Evolutionary conservation across 2,888 invertebrate genomes (phyloP).

Genomic region (Diabrotica balteata): DNA sequence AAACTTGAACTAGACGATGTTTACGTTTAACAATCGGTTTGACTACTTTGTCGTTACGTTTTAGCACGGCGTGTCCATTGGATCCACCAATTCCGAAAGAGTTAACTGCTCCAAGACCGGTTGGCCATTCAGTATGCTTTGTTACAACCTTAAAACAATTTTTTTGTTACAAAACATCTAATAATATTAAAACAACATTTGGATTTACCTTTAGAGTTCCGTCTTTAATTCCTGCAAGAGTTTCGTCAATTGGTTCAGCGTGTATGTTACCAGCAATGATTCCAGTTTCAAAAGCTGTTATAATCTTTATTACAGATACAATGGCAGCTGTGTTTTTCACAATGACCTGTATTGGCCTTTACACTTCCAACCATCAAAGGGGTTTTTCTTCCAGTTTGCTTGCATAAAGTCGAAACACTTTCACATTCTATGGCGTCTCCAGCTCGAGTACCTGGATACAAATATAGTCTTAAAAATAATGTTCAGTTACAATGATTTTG

Average conservation of each 20-base stretch:
- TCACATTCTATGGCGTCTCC: constrained; percentile 13
- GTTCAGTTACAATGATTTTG: too few relatives aligned
- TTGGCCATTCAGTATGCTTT: constrained; percentile 61
- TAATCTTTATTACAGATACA: constrained; percentile 66
- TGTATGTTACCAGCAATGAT: constrained; percentile 76
- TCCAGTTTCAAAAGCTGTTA: constrained; percentile 73
- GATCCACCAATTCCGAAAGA: constrained; percentile 72
- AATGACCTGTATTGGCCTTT: constrained; percentile 62
- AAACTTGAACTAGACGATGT: constrained; percentile 59
- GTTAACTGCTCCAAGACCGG: constrained; percentile 67
- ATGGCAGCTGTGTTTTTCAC: constrained; percentile 62
- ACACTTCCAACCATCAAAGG: constrained; percentile 67
- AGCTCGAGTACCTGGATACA: not conserved
- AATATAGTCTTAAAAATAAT: too few relatives aligned
- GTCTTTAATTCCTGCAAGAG: constrained; percentile 62
- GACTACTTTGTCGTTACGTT: constrained; percentile 46
- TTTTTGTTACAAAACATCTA: too few relatives aligned
- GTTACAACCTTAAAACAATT: constrained; percentile 58
- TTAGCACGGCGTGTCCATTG: constrained; percentile 63
- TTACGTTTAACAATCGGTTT: constrained; percentile 40
- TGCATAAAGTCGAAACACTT: constrained; percentile 1
- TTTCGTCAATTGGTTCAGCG: constrained; percentile 66
- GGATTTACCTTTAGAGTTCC: constrained; percentile 59
- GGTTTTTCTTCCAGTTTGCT: constrained; percentile 55
- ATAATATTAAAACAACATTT: too few relatives aligned